phyloP scores from a whole-genome alignment of 2,113 vertebrate genomes.

The Tachysurus vachellii region DNA sequence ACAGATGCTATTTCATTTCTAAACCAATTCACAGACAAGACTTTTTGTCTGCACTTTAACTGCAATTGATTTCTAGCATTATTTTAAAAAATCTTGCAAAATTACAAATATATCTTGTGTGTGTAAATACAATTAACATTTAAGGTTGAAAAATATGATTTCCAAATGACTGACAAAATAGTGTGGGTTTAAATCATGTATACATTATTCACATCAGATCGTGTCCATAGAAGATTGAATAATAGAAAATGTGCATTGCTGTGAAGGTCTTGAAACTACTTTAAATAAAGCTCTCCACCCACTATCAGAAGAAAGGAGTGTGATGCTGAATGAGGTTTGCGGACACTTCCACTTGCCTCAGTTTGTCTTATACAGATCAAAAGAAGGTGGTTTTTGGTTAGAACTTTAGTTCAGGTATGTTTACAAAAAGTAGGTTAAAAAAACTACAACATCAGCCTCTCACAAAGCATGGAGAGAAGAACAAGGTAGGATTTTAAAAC shows the following conservation, averaged over 20 bases:
- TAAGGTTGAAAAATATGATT: background rate
- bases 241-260: conserved; percentile 2
- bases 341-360: background rate
- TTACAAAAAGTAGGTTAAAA: background rate
- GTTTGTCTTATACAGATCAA: background rate
- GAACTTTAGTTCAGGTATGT: background rate
- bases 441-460: background rate
- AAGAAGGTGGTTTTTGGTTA: background rate
- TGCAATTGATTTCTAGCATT: background rate
- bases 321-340: background rate
- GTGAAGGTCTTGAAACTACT: background rate
- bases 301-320: conserved; percentile 34
- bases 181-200: background rate
- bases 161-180: background rate
- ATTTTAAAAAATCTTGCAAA: background rate
- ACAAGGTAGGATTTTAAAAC: conserved; percentile 32
- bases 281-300: conserved; percentile 39
- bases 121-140: background rate
- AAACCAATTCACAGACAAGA: background rate
- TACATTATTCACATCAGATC: background rate
- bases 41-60: background rate
- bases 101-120: no score
- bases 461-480: background rate
- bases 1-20: background rate
- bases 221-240: background rate